Evolutionary conservation across 1,140 invertebrate genomes (phyloP), one percentile per base, ranked within the genome.

Genomic region (Macrocentrus cingulum): DNA sequence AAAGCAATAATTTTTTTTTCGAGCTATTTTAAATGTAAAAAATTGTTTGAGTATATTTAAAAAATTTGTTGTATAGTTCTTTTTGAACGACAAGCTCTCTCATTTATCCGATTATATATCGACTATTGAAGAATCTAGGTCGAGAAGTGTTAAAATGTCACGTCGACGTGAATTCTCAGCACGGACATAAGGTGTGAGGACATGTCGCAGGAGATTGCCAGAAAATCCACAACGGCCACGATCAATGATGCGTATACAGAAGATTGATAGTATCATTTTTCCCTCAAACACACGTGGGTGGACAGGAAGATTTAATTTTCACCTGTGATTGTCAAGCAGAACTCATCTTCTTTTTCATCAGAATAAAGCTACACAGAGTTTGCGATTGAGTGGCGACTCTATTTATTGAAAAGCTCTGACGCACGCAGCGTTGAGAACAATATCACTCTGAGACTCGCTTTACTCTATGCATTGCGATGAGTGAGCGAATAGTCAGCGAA

Each of bases 261-360:
- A 57, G 55, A 57, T 57, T 57, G 46, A 57, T 57, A 23, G 36
- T 54, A 54, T 41, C 39, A 54, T 54, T 44, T 44, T 42, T 44
- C 36, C 8, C 20, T 25, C 20, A 32, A 51, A 18, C 32, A 51
- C 6, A 34, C 32, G 48, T 51, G 48, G 48, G 48, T 29, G 36
- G 48, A 18, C 16, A 18, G 48, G 37, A 18, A 51, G 36, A 51
- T 34, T 11, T 13, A 18, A 36, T 29, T 29, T 29, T 29, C 25
- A 29, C 25, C 25, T 29, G 25, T 29, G 25, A 29, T 29, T 29
- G 25, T 29, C 25, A 29, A 4, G 9, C 25, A 29, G 25, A 29
- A 29, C 4, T 29, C 9, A 49, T 49, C 25, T 36, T 32, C 25
- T 51, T 32, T 34, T 16, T 2, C 15, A 16, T 34, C 25, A 51